Base-by-base conservation (phyloP, 2,113 vertebrate genomes). In the Artemisiospiza belli region DNA sequence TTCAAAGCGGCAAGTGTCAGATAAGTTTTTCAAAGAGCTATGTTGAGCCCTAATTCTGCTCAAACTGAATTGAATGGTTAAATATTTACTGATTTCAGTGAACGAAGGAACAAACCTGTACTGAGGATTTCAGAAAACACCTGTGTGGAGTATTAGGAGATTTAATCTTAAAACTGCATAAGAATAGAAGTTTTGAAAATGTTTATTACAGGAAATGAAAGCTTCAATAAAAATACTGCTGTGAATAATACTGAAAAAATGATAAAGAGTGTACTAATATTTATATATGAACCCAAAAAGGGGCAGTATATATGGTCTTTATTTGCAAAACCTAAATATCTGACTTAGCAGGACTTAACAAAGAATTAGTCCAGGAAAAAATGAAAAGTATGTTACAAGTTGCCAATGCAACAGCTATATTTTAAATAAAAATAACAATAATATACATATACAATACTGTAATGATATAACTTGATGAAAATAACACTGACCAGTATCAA, bases 401-500 rank as follows among this genome's bases (percentile, higher is more conserved):
- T 83, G 44, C 35, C 54, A 77, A 80, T 83, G 92, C 18, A 79
- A 67, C 35, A 90, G 44, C 54, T 95, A 68, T 67, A 95, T 91
- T 83, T 95, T 95, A 96, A 97, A 96, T 83, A 92, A 62, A 92
- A 96, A 89, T 74, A 88, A 92, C 87, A 96, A 81, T 83, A 87
- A 92, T 74, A 92, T 95, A 94, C 27, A 92, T 30, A 47, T 91
- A 96, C 94, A 97, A 62, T 88, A 92, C 8, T 91, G 61, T 78
- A 93, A 92, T 0, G 30, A 86, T 83, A 78, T 75, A 86, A 83
- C 18, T 83, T 44, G 88, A 94, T 59, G 74, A 97, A 97, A 96
- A 73, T 89, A 95, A 92, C 73, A 96, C 73, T 93, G 80, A 81
- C n/a, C 46, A 89, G 47, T 79, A 82, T 69, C 52, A 92, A 94